Conservation (phyloP, 2,888 invertebrate genomes). For the Dasysyrphus tricinctus region DNA sequence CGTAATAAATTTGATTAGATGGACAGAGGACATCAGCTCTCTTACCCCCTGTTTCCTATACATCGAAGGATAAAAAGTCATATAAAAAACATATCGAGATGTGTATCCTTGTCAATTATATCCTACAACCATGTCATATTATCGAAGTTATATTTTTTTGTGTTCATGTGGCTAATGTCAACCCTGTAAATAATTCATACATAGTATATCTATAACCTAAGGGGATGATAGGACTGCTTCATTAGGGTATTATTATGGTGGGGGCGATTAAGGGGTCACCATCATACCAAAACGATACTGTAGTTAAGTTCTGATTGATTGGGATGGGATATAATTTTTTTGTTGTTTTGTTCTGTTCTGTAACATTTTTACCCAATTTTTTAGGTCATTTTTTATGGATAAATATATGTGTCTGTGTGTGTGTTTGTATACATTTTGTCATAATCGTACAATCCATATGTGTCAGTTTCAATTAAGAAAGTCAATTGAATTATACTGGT, state of each 20-base stretch:
- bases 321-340: conserved; percentile 45
- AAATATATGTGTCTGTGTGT: neutral
- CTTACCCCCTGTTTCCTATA: neutral
- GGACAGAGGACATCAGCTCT: conserved; percentile 59
- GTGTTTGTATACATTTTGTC: conserved; percentile 2
- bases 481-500: conserved; percentile 63
- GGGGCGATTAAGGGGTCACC: conserved; percentile 70
- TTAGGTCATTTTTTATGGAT: conserved; percentile 6
- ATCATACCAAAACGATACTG: conserved; percentile 43
- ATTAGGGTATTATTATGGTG: conserved; percentile 47
- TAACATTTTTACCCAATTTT: conserved; percentile 35
- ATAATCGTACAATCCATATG: conserved; percentile 67
- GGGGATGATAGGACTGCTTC: conserved; percentile 74
- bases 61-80: conserved; percentile 36
- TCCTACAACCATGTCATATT: conserved; percentile 75
- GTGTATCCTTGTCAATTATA: conserved; percentile 74
- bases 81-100: conserved; percentile 54
- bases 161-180: conserved; percentile 50
- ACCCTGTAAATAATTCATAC: conserved; percentile 75
- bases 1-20: conserved; percentile 75
- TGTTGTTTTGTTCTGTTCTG: neutral
- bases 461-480: conserved; percentile 68
- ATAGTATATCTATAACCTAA: conserved; percentile 40
- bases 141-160: conserved; percentile 55
- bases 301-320: conserved; percentile 71